Conservation (phyloP, 2,113 vertebrate species). For the Echinops telfairi region DNA sequence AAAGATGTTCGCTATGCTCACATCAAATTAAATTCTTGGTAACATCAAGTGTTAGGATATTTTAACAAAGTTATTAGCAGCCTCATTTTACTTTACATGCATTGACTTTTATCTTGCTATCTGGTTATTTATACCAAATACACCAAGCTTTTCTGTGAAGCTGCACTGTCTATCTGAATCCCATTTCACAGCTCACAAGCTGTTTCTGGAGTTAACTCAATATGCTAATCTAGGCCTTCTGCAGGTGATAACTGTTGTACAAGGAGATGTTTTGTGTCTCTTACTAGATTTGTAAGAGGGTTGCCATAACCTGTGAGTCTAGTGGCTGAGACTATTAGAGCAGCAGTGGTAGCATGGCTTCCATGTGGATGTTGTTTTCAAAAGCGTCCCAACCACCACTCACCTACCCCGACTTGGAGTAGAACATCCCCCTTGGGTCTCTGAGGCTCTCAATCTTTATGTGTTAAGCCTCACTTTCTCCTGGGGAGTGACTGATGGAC, state of each 20-base stretch:
- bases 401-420: too few relatives aligned
- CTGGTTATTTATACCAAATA: constrained; percentile 50
- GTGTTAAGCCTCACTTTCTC: too few relatives aligned
- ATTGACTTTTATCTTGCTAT: not conserved
- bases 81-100: constrained; percentile 54
- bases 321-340: constrained; percentile 35
- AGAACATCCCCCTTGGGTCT: too few relatives aligned
- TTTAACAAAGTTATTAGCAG: constrained; percentile 49
- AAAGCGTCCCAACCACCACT: not conserved
- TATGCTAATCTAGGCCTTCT: constrained; percentile 61
- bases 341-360: constrained; percentile 13
- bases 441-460: too few relatives aligned
- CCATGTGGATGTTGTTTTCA: not conserved
- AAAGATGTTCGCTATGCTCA: constrained; percentile 11
- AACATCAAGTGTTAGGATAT: constrained; percentile 36
- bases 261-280: constrained; percentile 46
- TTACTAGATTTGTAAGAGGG: constrained; percentile 56
- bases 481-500: too few relatives aligned
- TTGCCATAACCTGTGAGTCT: constrained; percentile 42
- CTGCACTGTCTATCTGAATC: constrained; percentile 46
- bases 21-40: constrained; percentile 51
- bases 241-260: constrained; percentile 69
- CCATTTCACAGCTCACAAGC: constrained; percentile 60
- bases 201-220: constrained; percentile 69
- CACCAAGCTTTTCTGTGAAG: constrained; percentile 28